Evolutionary conservation across 2,797 vertebrate species (phyloP).

Genomic region (Scleropages formosus): DNA sequence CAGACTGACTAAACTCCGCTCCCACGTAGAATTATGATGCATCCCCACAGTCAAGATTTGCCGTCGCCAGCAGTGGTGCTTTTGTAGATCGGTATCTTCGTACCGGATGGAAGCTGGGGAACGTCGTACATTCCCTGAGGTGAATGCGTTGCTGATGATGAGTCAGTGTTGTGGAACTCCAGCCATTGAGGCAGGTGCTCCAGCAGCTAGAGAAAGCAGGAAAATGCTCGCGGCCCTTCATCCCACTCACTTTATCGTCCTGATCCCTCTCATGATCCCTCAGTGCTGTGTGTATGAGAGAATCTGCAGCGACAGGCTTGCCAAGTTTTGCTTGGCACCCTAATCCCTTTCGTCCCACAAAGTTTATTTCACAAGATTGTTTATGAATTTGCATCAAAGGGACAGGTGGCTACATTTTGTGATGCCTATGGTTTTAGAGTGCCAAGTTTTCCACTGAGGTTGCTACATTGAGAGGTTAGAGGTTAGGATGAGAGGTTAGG

Average conservation of each 20-base stretch:
- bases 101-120: slow-evolving; percentile 60
- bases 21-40: slow-evolving; percentile 64
- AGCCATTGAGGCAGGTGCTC: slow-evolving; percentile 61
- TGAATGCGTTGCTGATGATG: slow-evolving; percentile 70
- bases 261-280: slow-evolving; percentile 31
- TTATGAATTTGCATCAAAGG: neutral
- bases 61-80: slow-evolving; percentile 67
- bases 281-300: slow-evolving; percentile 34
- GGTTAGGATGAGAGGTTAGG: no score
- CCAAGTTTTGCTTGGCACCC: slow-evolving; percentile 34
- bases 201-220: slow-evolving; percentile 41
- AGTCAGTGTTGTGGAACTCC: slow-evolving; percentile 71
- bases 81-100: slow-evolving; percentile 67
- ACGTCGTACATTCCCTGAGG: slow-evolving; percentile 53
- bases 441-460: no score
- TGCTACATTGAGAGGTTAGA: no score
- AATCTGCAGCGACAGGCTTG: slow-evolving; percentile 32
- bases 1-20: slow-evolving; percentile 64
- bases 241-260: slow-evolving; percentile 30
- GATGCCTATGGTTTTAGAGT: no score
- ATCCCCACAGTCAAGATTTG: slow-evolving; percentile 69
- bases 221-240: slow-evolving; percentile 35
- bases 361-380: neutral
- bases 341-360: neutral
- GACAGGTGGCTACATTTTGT: neutral